Percentiles rank a stretch among this genome's conserved stretches.
Evolutionary conservation across 2,888 invertebrate genomes (phyloP).

Genomic region (Drosophila mimetica): DNA sequence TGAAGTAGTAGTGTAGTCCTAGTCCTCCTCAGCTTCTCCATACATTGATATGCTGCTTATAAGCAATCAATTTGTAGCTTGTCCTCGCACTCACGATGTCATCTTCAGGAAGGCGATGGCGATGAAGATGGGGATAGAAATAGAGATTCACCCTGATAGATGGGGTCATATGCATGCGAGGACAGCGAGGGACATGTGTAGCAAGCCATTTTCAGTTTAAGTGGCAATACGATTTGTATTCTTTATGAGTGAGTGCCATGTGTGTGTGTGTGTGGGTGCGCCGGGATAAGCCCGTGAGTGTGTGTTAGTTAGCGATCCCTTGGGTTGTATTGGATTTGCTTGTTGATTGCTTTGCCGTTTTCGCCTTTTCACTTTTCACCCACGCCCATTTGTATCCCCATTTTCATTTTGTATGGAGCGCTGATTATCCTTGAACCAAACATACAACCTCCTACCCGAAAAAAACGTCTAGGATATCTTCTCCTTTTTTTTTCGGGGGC

Average conservation of each 20-base stretch:
- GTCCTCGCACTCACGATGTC: constrained; percentile 17
- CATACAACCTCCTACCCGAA: not conserved
- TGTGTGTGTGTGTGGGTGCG: constrained; percentile 6
- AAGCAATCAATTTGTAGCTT: constrained; percentile 23
- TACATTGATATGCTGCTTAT: constrained; percentile 14
- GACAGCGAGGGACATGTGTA: constrained; percentile 59
- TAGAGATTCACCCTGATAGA: not conserved
- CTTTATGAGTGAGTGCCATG: constrained; percentile 57
- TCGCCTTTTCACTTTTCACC: constrained; percentile 17
- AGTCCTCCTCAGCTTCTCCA: not conserved
- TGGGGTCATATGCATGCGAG: constrained; percentile 21
- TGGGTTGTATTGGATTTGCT: constrained; percentile 72
- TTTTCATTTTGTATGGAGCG: constrained; percentile 43
- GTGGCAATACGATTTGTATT: constrained; percentile 77
- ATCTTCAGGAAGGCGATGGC: not conserved
- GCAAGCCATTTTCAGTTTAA: constrained; percentile 73
- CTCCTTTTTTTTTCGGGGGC: constrained; percentile 4
- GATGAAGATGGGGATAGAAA: too few species aligned
- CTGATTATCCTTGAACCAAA: constrained; percentile 44
- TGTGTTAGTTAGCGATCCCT: constrained; percentile 64
- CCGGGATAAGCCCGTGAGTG: constrained; percentile 10
- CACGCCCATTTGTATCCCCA: constrained; percentile 23
- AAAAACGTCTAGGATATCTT: constrained; percentile 5
- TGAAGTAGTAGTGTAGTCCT: not conserved
- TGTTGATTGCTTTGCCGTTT: constrained; percentile 72